Conservation (phyloP, 2,797 vertebrate genomes). For the Tadarida brasiliensis region DNA sequence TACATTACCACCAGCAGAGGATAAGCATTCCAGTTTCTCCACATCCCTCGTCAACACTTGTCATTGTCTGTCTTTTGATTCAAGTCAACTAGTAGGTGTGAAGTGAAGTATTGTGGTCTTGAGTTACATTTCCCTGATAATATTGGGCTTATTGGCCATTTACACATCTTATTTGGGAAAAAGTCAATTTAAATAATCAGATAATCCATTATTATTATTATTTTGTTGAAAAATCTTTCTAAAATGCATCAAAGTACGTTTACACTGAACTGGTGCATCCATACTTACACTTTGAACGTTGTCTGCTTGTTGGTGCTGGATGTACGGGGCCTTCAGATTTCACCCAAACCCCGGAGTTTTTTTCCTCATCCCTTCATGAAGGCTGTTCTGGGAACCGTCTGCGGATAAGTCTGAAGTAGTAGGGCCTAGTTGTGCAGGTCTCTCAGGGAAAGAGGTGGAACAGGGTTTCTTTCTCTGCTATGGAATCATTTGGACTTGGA, state of each 20-base stretch:
- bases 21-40: neutral
- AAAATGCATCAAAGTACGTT: neutral
- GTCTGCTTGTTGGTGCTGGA: neutral
- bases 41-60: neutral
- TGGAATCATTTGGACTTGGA: neutral
- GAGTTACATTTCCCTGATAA: neutral
- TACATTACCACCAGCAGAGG: neutral
- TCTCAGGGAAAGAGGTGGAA: neutral
- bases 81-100: neutral
- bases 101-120: neutral
- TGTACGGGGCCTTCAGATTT: neutral
- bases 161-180: neutral
- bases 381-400: neutral
- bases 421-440: no score
- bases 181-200: neutral
- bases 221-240: neutral
- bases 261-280: neutral
- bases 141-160: neutral
- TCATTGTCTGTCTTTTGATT: neutral
- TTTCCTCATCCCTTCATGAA: neutral
- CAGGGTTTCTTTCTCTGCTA: neutral
- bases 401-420: neutral
- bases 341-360: neutral
- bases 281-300: no score
- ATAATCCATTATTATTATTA: neutral